Conservation (phyloP, 2,888 invertebrate species). For the Andrena hattorfiana region DNA sequence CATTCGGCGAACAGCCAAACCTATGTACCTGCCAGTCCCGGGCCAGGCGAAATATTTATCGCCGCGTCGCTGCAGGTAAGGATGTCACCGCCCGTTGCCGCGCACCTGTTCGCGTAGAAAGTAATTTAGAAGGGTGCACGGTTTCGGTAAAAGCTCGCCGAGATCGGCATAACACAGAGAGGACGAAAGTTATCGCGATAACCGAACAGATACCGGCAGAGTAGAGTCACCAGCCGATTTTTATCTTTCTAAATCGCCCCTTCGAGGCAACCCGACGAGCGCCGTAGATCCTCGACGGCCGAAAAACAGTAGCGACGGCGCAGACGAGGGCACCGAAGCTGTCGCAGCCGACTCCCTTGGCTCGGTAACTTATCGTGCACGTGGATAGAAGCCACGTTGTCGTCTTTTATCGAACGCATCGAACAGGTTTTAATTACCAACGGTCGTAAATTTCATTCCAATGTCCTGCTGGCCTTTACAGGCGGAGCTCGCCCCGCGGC, state of each 20-base stretch:
- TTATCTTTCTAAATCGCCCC: conserved; percentile 41
- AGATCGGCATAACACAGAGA: conserved; percentile 20
- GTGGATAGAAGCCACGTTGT: conserved; percentile 8
- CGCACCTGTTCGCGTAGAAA: conserved; percentile 46
- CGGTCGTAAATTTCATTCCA: conserved; percentile 32
- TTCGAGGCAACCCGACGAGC: conserved; percentile 10
- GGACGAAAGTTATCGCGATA: conserved; percentile 57
- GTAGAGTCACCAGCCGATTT: conserved; percentile 21
- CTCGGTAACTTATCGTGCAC: conserved; percentile 7
- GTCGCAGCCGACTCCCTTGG: neutral
- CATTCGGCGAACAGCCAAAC: neutral
- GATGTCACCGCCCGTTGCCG: conserved; percentile 23
- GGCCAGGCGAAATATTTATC: conserved; percentile 27
- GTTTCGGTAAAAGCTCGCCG: conserved; percentile 36
- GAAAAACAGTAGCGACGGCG: conserved; percentile 41
- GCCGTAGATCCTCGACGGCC: neutral
- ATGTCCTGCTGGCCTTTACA: conserved; percentile 21
- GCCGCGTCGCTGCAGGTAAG: conserved; percentile 21
- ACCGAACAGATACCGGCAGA: conserved; percentile 28
- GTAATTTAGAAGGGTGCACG: conserved; percentile 34
- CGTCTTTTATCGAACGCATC: conserved; percentile 37
- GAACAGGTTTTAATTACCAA: conserved; percentile 40
- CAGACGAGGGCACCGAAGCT: too few species aligned
- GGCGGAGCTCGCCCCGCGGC: neutral
- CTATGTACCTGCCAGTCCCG: neutral